Evolutionary conservation across 2,888 invertebrate genomes (phyloP).

Genomic region (Orchesella flavescens): DNA sequence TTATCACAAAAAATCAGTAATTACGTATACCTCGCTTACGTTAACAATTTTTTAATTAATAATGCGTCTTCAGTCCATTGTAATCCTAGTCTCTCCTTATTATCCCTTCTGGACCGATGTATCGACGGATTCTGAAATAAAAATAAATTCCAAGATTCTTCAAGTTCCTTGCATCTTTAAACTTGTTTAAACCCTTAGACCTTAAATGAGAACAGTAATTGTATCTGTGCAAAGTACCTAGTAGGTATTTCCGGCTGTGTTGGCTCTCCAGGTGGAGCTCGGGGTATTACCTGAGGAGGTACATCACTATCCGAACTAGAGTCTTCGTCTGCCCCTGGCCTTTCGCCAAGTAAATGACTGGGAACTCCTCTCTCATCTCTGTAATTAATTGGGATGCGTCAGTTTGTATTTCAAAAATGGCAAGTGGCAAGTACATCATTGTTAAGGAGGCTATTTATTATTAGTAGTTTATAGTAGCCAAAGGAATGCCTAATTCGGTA

Average conservation of each 20-base stretch:
- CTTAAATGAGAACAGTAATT: background rate
- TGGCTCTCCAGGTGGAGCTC: constrained; percentile 71
- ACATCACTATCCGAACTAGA: constrained; percentile 69
- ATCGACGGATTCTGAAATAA: constrained; percentile 67
- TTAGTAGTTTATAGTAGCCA: background rate
- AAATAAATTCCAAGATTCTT: constrained; percentile 17
- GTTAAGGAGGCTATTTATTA: background rate
- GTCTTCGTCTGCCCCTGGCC: constrained; percentile 69
- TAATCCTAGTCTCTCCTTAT: constrained; percentile 48
- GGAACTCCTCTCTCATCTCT: constrained; percentile 71
- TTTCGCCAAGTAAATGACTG: constrained; percentile 68
- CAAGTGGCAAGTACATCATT: too few species aligned
- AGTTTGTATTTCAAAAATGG: background rate
- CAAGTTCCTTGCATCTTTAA: too few species aligned
- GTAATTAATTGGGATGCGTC: background rate
- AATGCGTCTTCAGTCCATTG: too few species aligned
- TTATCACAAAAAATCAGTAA: too few species aligned
- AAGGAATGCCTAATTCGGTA: too few species aligned
- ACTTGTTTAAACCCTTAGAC: background rate
- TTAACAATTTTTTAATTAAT: too few species aligned
- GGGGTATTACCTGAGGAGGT: constrained; percentile 48
- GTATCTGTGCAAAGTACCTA: constrained; percentile 56
- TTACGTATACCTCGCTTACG: too few species aligned
- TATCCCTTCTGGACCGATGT: constrained; percentile 62
- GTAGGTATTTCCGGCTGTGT: constrained; percentile 69